Evolutionary conservation across 2,888 invertebrate genomes (phyloP).

Genomic region (Pollenia labialis): DNA sequence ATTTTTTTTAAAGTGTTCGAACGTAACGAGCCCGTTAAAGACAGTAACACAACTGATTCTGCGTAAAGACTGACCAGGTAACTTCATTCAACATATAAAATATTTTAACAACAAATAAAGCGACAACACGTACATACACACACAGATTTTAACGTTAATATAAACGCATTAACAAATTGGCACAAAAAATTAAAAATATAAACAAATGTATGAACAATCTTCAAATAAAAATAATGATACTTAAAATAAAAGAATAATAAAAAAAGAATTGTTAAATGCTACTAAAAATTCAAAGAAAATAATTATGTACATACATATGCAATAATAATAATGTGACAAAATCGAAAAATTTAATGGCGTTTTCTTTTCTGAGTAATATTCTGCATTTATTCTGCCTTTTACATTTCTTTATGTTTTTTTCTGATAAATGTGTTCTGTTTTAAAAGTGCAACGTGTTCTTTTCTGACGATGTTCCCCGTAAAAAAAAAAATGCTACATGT

Average conservation of each 20-base stretch:
- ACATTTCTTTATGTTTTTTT: too few species aligned
- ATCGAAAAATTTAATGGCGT: too few species aligned
- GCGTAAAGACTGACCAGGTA: constrained; percentile 55
- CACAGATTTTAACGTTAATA: not conserved
- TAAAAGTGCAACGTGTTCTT: too few species aligned
- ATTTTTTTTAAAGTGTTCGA: not conserved
- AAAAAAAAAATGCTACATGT: too few species aligned
- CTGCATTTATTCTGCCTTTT: too few species aligned
- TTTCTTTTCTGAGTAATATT: too few species aligned
- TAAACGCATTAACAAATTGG: constrained; percentile 6
- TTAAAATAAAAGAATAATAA: constrained; percentile 24
- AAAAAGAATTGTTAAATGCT: too few species aligned
- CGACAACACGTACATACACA: not conserved
- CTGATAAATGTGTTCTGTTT: too few species aligned
- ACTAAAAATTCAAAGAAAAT: too few species aligned
- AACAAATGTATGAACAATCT: constrained; percentile 22
- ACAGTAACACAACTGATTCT: constrained; percentile 66
- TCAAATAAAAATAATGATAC: constrained; percentile 25
- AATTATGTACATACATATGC: too few species aligned
- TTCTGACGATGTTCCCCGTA: too few species aligned
- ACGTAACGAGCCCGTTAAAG: constrained; percentile 44
- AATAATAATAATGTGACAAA: too few species aligned
- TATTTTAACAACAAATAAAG: constrained; percentile 42
- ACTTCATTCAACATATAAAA: constrained; percentile 40
- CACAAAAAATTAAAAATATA: not conserved